These are phyloP conservation scores for Drosophila leonis DNA, from an alignment of 2,888 invertebrate species.

Conservation along the genomic window DNA sequence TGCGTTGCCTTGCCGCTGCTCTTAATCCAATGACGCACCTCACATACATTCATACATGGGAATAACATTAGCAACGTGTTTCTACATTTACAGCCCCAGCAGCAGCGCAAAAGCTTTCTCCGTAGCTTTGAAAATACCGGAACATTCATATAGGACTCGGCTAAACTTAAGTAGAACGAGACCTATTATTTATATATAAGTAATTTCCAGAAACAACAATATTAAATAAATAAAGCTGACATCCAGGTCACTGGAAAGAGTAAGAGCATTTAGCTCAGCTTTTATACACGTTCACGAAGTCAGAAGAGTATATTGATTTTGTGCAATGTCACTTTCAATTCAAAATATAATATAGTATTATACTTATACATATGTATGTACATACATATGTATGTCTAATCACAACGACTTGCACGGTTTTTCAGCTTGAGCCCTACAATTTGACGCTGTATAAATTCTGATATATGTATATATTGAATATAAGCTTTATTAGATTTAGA, in stretches of 20 bases:
- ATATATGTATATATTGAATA: no score
- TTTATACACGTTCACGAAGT: not conserved
- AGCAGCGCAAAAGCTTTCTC: not conserved
- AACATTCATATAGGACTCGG: not conserved
- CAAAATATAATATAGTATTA: not conserved
- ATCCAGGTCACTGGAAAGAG: no score
- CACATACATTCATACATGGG: slow-evolving; percentile 1
- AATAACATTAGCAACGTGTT: slow-evolving; percentile 16
- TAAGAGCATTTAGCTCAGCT: not conserved
- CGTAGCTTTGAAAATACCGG: not conserved
- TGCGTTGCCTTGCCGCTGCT: slow-evolving; percentile 22
- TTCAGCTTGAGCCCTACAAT: no score
- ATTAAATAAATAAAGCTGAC: not conserved
- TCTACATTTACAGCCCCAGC: not conserved
- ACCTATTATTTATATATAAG: not conserved
- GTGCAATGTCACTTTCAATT: not conserved
- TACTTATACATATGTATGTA: not conserved
- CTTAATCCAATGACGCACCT: slow-evolving; percentile 25
- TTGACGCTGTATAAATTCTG: no score
- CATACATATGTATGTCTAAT: no score
- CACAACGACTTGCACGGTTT: no score
- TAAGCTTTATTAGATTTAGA: no score
- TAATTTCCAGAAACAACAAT: not conserved
- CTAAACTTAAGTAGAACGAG: not conserved
- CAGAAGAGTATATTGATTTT: not conserved